phyloP scores from a whole-genome alignment of 2,888 invertebrate genomes.

The Patella caerulea region DNA sequence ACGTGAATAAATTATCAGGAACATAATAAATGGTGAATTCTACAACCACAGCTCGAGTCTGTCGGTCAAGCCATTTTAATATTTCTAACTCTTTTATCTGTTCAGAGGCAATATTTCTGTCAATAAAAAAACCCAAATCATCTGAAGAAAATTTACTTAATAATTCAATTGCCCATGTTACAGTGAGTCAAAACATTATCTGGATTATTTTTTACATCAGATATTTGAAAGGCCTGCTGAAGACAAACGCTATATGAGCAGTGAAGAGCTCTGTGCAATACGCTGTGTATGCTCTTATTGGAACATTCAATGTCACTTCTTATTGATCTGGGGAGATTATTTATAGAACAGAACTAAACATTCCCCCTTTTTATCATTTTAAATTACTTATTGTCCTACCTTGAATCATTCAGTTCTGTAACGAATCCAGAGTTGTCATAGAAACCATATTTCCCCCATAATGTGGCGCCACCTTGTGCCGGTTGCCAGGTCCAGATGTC shows the following conservation, averaged over 20 bases:
- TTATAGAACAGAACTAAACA: too few species aligned
- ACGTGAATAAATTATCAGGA: slow-evolving; percentile 65
- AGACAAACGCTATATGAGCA: too few species aligned
- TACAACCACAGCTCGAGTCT: slow-evolving; percentile 60
- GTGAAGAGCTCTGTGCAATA: too few species aligned
- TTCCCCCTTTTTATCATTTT: neutral
- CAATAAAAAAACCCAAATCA: slow-evolving; percentile 10
- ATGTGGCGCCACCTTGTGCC: slow-evolving; percentile 6
- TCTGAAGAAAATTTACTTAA: neutral
- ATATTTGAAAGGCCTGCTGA: too few species aligned
- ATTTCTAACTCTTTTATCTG: slow-evolving; percentile 48
- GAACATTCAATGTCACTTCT: too few species aligned
- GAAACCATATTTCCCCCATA: slow-evolving; percentile 50
- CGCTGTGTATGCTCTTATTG: too few species aligned
- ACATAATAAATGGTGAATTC: slow-evolving; percentile 66
- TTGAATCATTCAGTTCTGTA: slow-evolving; percentile 40
- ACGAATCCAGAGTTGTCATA: slow-evolving; percentile 61
- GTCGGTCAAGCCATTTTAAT: slow-evolving; percentile 57
- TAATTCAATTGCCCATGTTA: too few species aligned
- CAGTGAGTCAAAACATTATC: too few species aligned
- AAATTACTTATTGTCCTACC: slow-evolving; percentile 32
- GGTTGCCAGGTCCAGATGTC: slow-evolving; percentile 22
- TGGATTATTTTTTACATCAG: too few species aligned
- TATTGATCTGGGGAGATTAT: too few species aligned
- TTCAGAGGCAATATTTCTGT: slow-evolving; percentile 40